Evolutionary conservation across 2,113 vertebrate genomes (phyloP), one percentile per base, ranked within the genome.

Genomic region (Piaya cayana): DNA sequence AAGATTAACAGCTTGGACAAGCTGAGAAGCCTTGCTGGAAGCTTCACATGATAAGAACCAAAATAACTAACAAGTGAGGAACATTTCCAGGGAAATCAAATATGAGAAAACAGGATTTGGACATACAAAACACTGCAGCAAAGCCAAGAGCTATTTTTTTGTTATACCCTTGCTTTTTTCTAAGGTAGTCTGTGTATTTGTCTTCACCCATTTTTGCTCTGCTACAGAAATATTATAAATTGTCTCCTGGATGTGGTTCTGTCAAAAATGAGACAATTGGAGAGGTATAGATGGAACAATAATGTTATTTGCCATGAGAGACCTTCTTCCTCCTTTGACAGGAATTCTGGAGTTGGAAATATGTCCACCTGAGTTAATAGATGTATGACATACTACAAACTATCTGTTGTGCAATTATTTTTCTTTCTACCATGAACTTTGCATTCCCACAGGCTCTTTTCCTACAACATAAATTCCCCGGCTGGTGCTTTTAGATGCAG

Each of bases 281-380:
- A 65, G 3, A 1, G 22, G 14, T 56, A 62, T 0, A 3, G 49
- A 42, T 10, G 0, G 0, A 63, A 67, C 12, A 78, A 26, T 15
- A 71, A 50, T 15, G 3, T 63, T 36, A 58, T 77, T 77, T 87
- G 27, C 19, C 17, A 1, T 8, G 13, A 37, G 42, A 27, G 47
- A 13, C 15, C 34, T 90, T 75, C 42, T 53, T 82, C 49, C 63
- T 80, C 14, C n/a, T 80, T 47, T 70, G 34, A 68, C 26, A 68
- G 47, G 23, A 81, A 34, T 81, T 74, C n/a, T 63, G 36, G 34
- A 72, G 21, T 58, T 80, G 36, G 26, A 82, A 91, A 56, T 76
- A 16, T 2, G 5, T 63, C 50, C n/a, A 37, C 32, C 5, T 47
- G 50, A 16, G 21, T 82, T 47, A 45, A 49, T 1, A 72, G n/a